Percentiles rank a stretch among this genome's conserved stretches.
Evolutionary conservation across 1,140 invertebrate species (phyloP).

Genomic region (Zaprionus ornatus): DNA sequence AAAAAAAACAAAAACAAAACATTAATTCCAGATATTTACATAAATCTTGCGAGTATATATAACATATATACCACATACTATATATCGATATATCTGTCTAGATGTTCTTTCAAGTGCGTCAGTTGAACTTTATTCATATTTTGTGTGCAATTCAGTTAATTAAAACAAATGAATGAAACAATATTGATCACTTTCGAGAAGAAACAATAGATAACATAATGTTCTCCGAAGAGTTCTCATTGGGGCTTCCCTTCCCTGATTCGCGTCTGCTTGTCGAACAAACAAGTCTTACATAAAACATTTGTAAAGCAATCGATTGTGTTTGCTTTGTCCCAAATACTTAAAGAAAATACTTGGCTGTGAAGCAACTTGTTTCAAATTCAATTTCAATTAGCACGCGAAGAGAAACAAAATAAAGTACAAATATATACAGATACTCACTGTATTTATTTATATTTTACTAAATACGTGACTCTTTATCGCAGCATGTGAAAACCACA

Average conservation of each 20-base stretch:
- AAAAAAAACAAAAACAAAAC: constrained; percentile 27
- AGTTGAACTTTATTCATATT: constrained; percentile 33
- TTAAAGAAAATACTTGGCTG: constrained; percentile 43
- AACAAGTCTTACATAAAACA: constrained; percentile 42
- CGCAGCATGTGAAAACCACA: background rate
- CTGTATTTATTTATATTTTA: background rate
- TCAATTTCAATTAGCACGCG: constrained; percentile 54
- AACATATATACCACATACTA: constrained; percentile 16
- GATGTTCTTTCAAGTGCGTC: constrained; percentile 21
- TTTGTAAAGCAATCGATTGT: constrained; percentile 33
- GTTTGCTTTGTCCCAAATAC: constrained; percentile 65
- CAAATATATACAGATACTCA: constrained; percentile 12
- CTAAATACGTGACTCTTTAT: background rate
- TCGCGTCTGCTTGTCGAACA: constrained; percentile 8
- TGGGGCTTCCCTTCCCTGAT: background rate
- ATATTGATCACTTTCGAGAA: constrained; percentile 10
- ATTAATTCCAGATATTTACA: constrained; percentile 16
- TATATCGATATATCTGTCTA: constrained; percentile 12
- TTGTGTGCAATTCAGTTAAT: constrained; percentile 32
- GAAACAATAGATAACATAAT: background rate
- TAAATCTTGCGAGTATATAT: constrained; percentile 10
- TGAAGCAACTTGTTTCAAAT: constrained; percentile 56
- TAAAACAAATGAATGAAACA: constrained; percentile 34
- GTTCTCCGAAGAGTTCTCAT: background rate
- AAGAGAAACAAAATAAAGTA: constrained; percentile 54